These are phyloP conservation scores for Erebia palarica DNA, from an alignment of 2,888 invertebrate species.

Conservation along the genomic window DNA sequence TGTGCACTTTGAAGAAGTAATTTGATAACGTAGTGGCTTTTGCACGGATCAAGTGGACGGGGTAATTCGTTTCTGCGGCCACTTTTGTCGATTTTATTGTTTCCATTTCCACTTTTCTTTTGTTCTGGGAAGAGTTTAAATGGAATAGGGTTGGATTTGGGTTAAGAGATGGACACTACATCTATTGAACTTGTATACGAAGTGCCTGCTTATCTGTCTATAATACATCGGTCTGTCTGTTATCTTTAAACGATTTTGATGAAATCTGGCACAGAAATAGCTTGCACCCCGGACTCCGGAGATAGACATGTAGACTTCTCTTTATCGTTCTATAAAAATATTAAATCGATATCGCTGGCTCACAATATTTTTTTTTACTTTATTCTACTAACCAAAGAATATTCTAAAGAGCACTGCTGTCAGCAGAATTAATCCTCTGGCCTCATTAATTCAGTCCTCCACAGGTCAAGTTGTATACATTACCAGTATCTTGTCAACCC, in stretches of 20 bases:
- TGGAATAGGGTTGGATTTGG: conserved; percentile 50
- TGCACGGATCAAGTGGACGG: conserved; percentile 47
- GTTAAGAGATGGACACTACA: not conserved
- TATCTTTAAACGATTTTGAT: too few relatives aligned
- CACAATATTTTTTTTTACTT: not conserved
- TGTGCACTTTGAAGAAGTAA: not conserved
- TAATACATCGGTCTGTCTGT: too few relatives aligned
- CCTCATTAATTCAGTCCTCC: conserved; percentile 3
- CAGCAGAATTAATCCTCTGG: not conserved
- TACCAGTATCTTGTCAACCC: not conserved
- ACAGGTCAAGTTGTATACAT: not conserved
- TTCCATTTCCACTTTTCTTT: conserved; percentile 38
- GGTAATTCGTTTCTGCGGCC: conserved; percentile 41
- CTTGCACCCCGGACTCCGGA: too few relatives aligned
- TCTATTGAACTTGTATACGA: not conserved
- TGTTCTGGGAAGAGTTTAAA: conserved; percentile 40
- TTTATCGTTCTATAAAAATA: too few relatives aligned
- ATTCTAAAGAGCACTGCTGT: not conserved
- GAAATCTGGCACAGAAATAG: too few relatives aligned
- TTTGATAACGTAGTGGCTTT: conserved; percentile 49
- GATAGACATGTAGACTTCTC: too few relatives aligned
- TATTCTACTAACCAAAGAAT: not conserved
- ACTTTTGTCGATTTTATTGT: conserved; percentile 42
- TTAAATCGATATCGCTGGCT: not conserved
- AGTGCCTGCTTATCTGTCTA: too few relatives aligned